Evolutionary conservation across 2,797 vertebrate species (phyloP), one percentile per base, ranked within the genome.

Genomic region (Decapterus maruadsi): DNA sequence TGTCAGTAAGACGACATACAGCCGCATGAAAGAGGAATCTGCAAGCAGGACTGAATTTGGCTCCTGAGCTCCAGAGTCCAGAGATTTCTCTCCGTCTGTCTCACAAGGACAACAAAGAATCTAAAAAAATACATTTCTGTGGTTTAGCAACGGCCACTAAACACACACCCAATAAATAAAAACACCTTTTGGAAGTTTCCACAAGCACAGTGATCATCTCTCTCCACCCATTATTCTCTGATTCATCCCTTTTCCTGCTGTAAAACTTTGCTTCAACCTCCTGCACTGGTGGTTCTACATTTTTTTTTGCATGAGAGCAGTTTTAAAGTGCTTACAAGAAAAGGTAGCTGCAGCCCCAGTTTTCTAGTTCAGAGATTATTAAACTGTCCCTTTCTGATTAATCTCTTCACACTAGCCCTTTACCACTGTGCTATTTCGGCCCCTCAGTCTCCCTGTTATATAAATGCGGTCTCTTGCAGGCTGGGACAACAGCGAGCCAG

Each of bases 381-480:
- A 80, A 84, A 81, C 62, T 82, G 69, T 82, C 69, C 61, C 38
- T 71, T 83, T 84, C 58, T 83, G 76, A 89, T 82, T 79, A 86
- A 87, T 91, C 77, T 60, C 50, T 65, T 81, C 72, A 75, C 71
- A 80, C 57, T 45, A 53, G 38, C 62, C 72, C 69, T 82, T 65
- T 77, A 80, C 43, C 43, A 14, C 55, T 63, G 64, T 38, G 56
- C 77, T 83, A 70, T 78, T 86, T 77, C 1, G 2, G 68, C 68
- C 58, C 68, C 63, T 72, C 46, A 64, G 56, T 90, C 51, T 59
- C 53, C 76, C 76, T 78, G 34, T 69, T 70, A 63, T 48, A 56
- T 66, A 75, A 84, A 53, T 65, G 17, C 54, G 61, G 56, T 66
- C 61, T 75, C 42, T 36, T 16, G 48, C 64, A 72, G 43, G 11